Evolutionary conservation across 1,140 invertebrate species (phyloP).

Genomic region (Panonychus citri): DNA sequence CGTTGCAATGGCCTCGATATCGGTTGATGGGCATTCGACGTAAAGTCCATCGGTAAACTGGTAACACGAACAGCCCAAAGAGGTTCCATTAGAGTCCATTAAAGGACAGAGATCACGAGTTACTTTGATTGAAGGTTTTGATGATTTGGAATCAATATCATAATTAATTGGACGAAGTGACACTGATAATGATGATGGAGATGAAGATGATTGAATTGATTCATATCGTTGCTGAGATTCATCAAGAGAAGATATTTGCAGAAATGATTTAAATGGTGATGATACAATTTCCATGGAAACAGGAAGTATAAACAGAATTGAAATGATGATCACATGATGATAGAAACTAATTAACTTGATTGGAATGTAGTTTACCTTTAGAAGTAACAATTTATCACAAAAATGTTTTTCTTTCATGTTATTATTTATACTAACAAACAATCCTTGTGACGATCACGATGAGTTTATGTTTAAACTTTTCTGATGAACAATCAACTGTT

Average conservation of each 20-base stretch:
- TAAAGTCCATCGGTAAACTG: slow-evolving; percentile 70
- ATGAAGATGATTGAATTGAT: background rate
- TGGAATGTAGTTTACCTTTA: too few relatives aligned
- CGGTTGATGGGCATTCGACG: slow-evolving; percentile 58
- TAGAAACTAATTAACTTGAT: too few relatives aligned
- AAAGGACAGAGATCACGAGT: background rate
- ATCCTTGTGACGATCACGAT: too few relatives aligned
- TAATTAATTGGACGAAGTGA: background rate
- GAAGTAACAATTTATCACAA: too few relatives aligned
- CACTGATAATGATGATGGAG: background rate
- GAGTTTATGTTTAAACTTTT: too few relatives aligned
- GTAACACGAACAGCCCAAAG: slow-evolving; percentile 49
- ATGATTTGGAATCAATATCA: background rate
- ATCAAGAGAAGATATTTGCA: background rate
- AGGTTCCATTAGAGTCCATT: background rate
- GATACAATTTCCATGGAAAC: too few relatives aligned
- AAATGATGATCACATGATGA: too few relatives aligned
- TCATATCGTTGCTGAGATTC: background rate
- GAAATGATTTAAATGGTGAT: too few relatives aligned
- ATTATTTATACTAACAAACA: too few relatives aligned
- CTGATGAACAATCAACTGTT: too few relatives aligned
- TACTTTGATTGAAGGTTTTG: background rate
- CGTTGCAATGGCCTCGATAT: slow-evolving; percentile 30
- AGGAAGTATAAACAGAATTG: too few relatives aligned
- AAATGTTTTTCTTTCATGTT: too few relatives aligned